phyloP scores from a whole-genome alignment of 2,797 vertebrate genomes.

The Nasua narica region DNA sequence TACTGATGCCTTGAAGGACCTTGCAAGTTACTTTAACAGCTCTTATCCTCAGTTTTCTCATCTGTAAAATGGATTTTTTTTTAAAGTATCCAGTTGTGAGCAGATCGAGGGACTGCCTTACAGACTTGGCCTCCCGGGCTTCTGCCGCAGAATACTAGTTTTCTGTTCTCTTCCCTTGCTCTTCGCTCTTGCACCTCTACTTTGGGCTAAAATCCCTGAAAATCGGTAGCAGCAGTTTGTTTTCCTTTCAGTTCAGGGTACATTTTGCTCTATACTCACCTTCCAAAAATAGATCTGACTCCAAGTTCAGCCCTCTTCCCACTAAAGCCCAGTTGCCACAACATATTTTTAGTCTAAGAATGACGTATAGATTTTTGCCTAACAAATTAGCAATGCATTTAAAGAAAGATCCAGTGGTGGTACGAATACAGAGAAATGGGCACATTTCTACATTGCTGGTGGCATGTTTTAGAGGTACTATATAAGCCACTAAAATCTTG shows the following conservation, averaged over 20 bases:
- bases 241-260: background rate
- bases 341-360: slow-evolving; percentile 10
- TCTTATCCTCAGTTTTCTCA: background rate
- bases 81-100: background rate
- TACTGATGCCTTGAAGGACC: background rate
- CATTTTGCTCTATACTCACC: slow-evolving; percentile 8
- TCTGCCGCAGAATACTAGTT: background rate
- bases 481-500: background rate
- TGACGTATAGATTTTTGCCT: background rate
- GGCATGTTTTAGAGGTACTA: background rate
- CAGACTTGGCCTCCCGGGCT: background rate
- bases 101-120: background rate
- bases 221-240: background rate
- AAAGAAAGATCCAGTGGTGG: background rate
- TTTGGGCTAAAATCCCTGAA: background rate
- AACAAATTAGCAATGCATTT: background rate
- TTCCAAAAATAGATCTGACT: slow-evolving; percentile 35
- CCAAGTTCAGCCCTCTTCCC: background rate
- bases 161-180: background rate
- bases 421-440: background rate
- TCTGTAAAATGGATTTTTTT: background rate
- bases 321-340: background rate
- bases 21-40: background rate
- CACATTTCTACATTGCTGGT: background rate
- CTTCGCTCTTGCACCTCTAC: background rate